Evolutionary conservation across 2,888 invertebrate species (phyloP), one percentile per base, ranked within the genome.

Genomic region (Acrobasis suavella): DNA sequence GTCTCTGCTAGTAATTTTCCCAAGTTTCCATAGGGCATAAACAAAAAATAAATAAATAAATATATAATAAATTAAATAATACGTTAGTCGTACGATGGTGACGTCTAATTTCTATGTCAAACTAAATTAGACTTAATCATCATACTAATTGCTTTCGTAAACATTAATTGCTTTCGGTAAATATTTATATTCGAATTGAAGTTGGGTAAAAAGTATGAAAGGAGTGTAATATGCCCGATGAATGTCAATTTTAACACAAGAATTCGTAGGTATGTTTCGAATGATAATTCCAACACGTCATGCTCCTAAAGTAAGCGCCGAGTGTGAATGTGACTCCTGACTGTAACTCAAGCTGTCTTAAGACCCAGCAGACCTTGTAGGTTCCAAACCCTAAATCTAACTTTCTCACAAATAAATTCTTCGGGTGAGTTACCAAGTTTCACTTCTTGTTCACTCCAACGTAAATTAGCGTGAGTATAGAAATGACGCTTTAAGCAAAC

Each of bases 371-470:
- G 46, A n/a, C 46, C 46, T n/a, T 46, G 17, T n/a, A 22, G 52
- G 46, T 17, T 12, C 6, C 49, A 37, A 51, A 14, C 22, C 39
- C 51, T 60, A 60, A 60, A 60, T 60, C 60, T 52, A 14, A 60
- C 51, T 60, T 52, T 51, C 51, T 39, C 51, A 39, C 51, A 42
- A 51, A 51, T 60, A 60, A 60, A 60, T 60, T 60, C 60, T 51
- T 56, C n/a, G 12, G 42, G 17, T 39, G 54, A 54, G 51, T 60
- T 42, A 9, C 39, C 17, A 60, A 60, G 51, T 60, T 60, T 39
- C 1, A 12, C 39, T 60, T 51, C 51, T 60, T 60, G 51, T 60
- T 50, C 58, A 50, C 50, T 46, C 46, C 46, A 6, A n/a, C 46
- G n/a, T n/a, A n/a, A 46, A 46, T 6, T n/a, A 46, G 12, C 10